These are phyloP conservation scores for Drosophila truncata DNA, from an alignment of 1,140 invertebrate genomes.

Conservation along the genomic window DNA sequence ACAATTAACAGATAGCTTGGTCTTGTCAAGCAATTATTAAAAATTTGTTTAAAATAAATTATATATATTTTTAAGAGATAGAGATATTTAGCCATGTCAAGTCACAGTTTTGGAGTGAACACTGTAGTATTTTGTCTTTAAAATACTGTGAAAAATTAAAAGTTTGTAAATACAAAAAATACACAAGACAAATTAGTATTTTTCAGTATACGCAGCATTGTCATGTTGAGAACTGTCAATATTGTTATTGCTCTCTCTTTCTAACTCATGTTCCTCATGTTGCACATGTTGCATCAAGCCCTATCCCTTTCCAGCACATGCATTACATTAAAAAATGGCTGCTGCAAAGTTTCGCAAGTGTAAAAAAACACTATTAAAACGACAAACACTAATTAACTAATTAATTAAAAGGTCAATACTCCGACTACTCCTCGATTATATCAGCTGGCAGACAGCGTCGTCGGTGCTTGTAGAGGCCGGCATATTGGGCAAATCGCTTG, in stretches of 20 bases:
- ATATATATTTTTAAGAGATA: neutral
- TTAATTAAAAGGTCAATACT: neutral
- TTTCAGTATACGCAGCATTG: neutral
- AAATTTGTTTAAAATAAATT: neutral
- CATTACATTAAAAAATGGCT: neutral
- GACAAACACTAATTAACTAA: neutral
- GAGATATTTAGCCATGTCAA: neutral
- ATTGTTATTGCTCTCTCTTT: neutral
- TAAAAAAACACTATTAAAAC: neutral
- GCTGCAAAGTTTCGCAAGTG: neutral
- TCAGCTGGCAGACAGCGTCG: constrained; percentile 57
- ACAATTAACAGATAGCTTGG: neutral
- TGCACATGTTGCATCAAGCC: neutral
- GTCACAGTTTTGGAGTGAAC: neutral
- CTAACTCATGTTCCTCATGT: neutral
- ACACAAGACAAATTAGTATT: neutral
- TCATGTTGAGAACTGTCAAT: neutral
- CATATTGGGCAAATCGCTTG: constrained; percentile 87
- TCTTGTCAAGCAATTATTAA: neutral
- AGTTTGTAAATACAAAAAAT: neutral
- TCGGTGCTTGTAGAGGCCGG: constrained; percentile 87
- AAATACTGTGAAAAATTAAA: neutral
- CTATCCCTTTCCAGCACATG: neutral
- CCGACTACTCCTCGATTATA: constrained; percentile 24
- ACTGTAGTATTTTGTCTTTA: neutral